Evolutionary conservation across 2,888 invertebrate species (phyloP).

Genomic region (Plagiodera versicolora): DNA sequence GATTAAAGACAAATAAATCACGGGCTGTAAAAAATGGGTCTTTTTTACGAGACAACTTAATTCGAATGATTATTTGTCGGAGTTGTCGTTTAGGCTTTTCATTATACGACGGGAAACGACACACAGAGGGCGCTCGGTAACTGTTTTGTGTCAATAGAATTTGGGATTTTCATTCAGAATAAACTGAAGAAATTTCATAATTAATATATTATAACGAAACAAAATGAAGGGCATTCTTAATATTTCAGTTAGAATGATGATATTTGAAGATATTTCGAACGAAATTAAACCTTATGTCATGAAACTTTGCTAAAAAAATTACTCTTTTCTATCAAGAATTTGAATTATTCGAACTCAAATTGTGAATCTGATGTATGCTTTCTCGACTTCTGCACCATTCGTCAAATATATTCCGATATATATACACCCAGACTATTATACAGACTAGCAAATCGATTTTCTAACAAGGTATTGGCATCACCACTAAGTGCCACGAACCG

Average conservation of each 20-base stretch:
- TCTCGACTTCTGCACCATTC: too few relatives aligned
- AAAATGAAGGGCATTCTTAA: too few relatives aligned
- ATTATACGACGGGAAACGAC: constrained; percentile 28
- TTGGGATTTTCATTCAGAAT: not conserved
- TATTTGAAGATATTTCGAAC: too few relatives aligned
- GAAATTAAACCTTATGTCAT: too few relatives aligned
- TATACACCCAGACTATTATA: not conserved
- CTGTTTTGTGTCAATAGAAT: not conserved
- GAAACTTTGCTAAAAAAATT: too few relatives aligned
- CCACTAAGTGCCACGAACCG: not conserved
- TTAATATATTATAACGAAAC: too few relatives aligned
- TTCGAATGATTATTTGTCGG: constrained; percentile 29
- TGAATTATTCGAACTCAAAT: too few relatives aligned
- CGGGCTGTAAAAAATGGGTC: constrained; percentile 24
- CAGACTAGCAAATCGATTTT: not conserved
- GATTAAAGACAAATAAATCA: constrained; percentile 28
- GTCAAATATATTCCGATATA: too few relatives aligned
- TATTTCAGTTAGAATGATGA: too few relatives aligned
- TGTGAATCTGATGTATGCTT: too few relatives aligned
- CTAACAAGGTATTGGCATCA: not conserved
- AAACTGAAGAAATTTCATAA: too few relatives aligned
- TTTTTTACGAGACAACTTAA: constrained; percentile 31
- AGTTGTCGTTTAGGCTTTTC: constrained; percentile 26
- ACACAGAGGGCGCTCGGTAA: not conserved
- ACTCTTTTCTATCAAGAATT: too few relatives aligned